Evolutionary conservation across 2,113 vertebrate genomes (phyloP).

Genomic region (Tragelaphus scriptus): DNA sequence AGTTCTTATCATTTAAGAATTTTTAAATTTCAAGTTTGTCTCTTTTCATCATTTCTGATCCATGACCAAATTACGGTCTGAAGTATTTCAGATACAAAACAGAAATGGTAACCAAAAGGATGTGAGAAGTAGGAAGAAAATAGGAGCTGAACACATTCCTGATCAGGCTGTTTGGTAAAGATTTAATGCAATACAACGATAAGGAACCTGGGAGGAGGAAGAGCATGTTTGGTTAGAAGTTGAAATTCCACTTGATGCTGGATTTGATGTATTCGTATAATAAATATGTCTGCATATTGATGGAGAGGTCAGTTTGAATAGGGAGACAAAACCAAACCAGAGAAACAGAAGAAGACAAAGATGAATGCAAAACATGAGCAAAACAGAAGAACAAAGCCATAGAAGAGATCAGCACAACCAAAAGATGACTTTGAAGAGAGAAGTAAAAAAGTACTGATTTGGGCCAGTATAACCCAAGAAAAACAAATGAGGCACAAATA

Average conservation of each 20-base stretch:
- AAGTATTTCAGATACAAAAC: neutral
- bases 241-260: slow-evolving; percentile 23
- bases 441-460: neutral
- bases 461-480: neutral
- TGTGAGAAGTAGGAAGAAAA: neutral
- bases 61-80: neutral
- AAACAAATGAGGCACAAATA: neutral
- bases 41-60: neutral
- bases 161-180: neutral
- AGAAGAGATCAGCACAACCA: neutral
- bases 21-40: neutral
- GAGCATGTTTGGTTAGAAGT: neutral
- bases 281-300: neutral
- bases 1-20: neutral
- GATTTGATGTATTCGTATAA: neutral
- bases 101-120: neutral
- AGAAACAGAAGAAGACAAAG: slow-evolving; percentile 7
- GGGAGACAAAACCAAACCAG: neutral
- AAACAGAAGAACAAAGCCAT: slow-evolving; percentile 5
- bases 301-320: neutral
- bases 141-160: neutral
- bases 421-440: neutral
- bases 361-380: neutral
- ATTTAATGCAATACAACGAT: neutral
- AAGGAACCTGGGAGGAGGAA: neutral